Evolutionary conservation across 2,113 vertebrate genomes (phyloP), one percentile per base, ranked within the genome.

Genomic region (Lucifuga dentata): DNA sequence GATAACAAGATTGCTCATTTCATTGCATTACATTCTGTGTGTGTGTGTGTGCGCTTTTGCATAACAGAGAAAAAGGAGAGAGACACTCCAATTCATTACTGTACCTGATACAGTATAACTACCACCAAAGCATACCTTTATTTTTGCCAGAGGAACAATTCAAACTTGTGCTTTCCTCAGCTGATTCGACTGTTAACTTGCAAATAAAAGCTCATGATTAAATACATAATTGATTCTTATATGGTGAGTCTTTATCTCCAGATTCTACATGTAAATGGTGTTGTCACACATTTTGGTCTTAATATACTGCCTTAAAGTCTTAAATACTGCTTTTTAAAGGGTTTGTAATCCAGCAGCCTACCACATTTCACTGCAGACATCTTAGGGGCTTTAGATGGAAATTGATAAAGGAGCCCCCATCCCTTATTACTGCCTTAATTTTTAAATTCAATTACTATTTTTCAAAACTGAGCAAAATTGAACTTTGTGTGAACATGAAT

Each of bases 1-100:
- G 64, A 83, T 75, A 53, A 73, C 43, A 67, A 62, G 70, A 74
- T 63, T 62, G 68, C 78, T 84, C 59, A 68, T 80, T 89, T 73
- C 5, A 13, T 62, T 66, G 52, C 59, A 39, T 23, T 63, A 38
- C 44, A 48, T 49, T 29, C 5, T 50, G 11, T 40, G 9, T 50
- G 29, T 52, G 45, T 67, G 29, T 51, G 55, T 41, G 46, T 52
- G 49, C 32, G 49, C 16, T 24, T 33, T 3, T 29, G 26, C 26
- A 29, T 29, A 29, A 29, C 26, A 29, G 8, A 17, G 11, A 8
- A 24, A 26, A 20, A 38, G 16, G 21, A 52, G 24, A 36, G 19
- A 33, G 11, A 40, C 2, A 52, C 21, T 56, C n/a, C 26, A 35
- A 26, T 71, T 57, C 49, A 40, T 39, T 58, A 38, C n/a, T 57